Conservation (phyloP, 2,113 vertebrate genomes). For the Paradoxurus hermaphroditus region DNA sequence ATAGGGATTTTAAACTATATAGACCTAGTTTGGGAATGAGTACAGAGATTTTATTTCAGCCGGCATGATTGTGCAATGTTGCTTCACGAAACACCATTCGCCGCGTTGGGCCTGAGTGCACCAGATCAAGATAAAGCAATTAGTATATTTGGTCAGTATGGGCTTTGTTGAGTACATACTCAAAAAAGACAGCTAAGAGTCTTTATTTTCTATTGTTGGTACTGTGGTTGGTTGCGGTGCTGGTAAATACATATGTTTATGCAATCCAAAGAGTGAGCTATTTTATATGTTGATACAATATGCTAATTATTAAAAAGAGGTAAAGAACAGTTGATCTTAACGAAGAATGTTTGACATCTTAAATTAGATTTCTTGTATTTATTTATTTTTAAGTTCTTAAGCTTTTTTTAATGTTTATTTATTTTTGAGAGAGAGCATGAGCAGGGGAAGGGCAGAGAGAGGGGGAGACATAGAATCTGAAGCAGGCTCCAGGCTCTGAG, state of each 20-base stretch:
- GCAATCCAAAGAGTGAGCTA: not conserved
- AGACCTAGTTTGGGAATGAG: not conserved
- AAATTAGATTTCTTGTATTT: not conserved
- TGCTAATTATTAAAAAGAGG: not conserved
- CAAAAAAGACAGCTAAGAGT: not conserved
- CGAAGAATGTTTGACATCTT: not conserved
- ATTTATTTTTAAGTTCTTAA: too few relatives aligned
- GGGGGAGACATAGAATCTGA: too few relatives aligned
- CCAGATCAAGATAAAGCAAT: not conserved
- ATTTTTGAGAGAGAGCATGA: too few relatives aligned
- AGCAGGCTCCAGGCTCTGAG: too few relatives aligned
- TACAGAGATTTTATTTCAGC: constrained; percentile 11
- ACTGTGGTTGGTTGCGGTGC: not conserved
- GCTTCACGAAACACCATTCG: not conserved
- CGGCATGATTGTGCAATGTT: not conserved
- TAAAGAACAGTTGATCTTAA: not conserved
- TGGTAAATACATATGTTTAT: not conserved
- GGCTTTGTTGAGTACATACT: not conserved
- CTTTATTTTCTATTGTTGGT: not conserved
- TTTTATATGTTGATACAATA: not conserved
- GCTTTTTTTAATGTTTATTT: too few relatives aligned
- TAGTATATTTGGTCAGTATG: not conserved
- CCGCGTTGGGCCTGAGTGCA: not conserved
- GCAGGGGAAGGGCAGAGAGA: too few relatives aligned
- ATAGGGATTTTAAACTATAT: not conserved